phyloP scores from a whole-genome alignment of 1,140 invertebrate genomes.

The Zaprionus davidi region DNA sequence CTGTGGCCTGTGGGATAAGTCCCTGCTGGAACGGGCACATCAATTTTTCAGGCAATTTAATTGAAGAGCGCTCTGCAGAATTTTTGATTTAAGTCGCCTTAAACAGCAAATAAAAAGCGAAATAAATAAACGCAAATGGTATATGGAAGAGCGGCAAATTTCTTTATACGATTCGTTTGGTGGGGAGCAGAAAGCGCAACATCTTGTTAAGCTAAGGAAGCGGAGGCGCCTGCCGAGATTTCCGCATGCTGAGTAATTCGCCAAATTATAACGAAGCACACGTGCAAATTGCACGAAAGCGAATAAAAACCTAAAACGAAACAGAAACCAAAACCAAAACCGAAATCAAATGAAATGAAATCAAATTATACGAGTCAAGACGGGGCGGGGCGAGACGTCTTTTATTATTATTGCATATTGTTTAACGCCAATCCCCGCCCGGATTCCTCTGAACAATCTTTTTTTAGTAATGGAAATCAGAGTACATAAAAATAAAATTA shows the following conservation, averaged over 20 bases:
- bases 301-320: constrained; percentile 51
- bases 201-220: constrained; percentile 4
- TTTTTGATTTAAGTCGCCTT: constrained; percentile 51
- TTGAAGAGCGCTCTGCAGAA: constrained; percentile 51
- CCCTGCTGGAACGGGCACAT: constrained; percentile 24
- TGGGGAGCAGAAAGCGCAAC: background rate
- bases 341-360: constrained; percentile 72
- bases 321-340: constrained; percentile 34
- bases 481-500: constrained; percentile 78
- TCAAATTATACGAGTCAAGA: constrained; percentile 54
- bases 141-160: constrained; percentile 24
- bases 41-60: constrained; percentile 76
- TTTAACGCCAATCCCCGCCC: constrained; percentile 27
- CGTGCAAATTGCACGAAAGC: constrained; percentile 35
- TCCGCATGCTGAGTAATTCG: constrained; percentile 45
- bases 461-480: constrained; percentile 68
- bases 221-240: constrained; percentile 41
- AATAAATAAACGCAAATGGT: background rate
- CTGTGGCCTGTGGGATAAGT: background rate
- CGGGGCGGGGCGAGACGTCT: constrained; percentile 20
- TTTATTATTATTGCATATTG: constrained; percentile 28
- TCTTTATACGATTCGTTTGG: constrained; percentile 41
- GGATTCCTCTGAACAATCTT: background rate
- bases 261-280: constrained; percentile 51
- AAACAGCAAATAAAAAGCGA: constrained; percentile 46